Evolutionary conservation across 2,113 vertebrate species (phyloP), one percentile per base, ranked within the genome.

Genomic region (cat (Felis catus)): DNA sequence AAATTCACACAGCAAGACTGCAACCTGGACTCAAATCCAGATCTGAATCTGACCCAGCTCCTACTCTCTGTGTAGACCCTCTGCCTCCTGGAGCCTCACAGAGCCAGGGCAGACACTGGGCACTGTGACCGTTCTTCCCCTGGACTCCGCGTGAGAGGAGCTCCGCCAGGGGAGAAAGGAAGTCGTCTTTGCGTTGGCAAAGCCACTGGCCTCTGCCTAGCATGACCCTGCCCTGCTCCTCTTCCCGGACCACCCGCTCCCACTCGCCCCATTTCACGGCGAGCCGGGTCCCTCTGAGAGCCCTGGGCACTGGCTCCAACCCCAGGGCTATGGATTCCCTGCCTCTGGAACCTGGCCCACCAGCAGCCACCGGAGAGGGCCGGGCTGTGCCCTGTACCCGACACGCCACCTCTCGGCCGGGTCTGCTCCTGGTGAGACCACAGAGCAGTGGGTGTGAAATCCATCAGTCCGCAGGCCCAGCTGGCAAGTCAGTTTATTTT

Each of bases 391-490:
- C 58, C 1, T 0, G 0, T 1, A 10, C 36, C 21, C 1, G 19
- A 1, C 7, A 0, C 15, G 27, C 53, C 9, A 1, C 29, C 65
- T 53, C 63, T 10, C 1, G 1, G 53, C 65, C 1, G 0, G 36
- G 51, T 15, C 81, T 14, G 29, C 76, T 14, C 18, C 65, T 10
- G 63, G n/a, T 29, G 58, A 70, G 15, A 48, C 21, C 27, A 3
- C 1, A 14, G 25, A 21, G 27, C 45, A 13, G 82, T 0, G 0
- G 39, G 39, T 0, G 0, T 25, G 58, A 61, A 29, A 7, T 53
- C 16, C 45, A 23, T 19, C n/a, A 15, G 68, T 19, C 45, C 84
- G 19, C 78, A 63, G 31, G 1, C 10, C 15, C 23, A 2, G 19
- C 0, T 45, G n/a, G 14, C 23, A 12, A 33, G 55, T 8, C 0